Percentiles rank a stretch among this genome's conserved stretches.
These are phyloP conservation scores for Neoscelio sp. DNA, from an alignment of 2,888 invertebrate species.

Conservation along the genomic window DNA sequence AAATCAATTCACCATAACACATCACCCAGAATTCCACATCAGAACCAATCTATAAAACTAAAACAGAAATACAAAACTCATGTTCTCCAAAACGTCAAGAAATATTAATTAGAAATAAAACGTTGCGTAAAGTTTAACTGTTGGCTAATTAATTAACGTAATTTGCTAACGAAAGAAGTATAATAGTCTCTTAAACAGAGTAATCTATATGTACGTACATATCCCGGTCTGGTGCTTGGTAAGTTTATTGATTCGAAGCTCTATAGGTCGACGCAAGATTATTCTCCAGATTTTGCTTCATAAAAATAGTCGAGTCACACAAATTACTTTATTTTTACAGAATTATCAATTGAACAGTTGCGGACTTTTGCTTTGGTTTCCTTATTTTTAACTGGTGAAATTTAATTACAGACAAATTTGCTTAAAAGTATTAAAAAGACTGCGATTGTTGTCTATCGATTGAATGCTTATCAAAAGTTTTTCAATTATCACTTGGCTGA, in stretches of 20 bases:
- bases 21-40: too few relatives aligned
- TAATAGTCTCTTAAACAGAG: slow-evolving; percentile 24
- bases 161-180: slow-evolving; percentile 19
- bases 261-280: slow-evolving; percentile 46
- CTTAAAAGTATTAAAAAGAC: too few relatives aligned
- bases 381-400: too few relatives aligned
- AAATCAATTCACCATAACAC: too few relatives aligned
- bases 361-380: too few relatives aligned
- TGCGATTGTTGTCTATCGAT: too few relatives aligned
- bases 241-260: slow-evolving; percentile 53
- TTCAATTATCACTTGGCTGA: too few relatives aligned
- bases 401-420: too few relatives aligned
- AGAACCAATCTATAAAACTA: too few relatives aligned
- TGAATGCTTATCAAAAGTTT: too few relatives aligned
- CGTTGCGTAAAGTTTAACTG: slow-evolving; percentile 35
- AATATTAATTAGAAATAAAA: slow-evolving; percentile 22
- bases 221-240: slow-evolving; percentile 33
- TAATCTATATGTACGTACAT: slow-evolving; percentile 36
- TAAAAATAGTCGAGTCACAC: slow-evolving; percentile 26
- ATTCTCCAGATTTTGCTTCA: slow-evolving; percentile 36
- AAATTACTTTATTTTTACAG: slow-evolving; percentile 14
- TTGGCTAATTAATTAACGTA: slow-evolving; percentile 22
- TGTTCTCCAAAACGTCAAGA: slow-evolving; percentile 1
- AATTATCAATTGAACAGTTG: background rate
- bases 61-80: too few relatives aligned